Conservation (phyloP, 2,797 vertebrate genomes). For the Decapterus maruadsi region DNA sequence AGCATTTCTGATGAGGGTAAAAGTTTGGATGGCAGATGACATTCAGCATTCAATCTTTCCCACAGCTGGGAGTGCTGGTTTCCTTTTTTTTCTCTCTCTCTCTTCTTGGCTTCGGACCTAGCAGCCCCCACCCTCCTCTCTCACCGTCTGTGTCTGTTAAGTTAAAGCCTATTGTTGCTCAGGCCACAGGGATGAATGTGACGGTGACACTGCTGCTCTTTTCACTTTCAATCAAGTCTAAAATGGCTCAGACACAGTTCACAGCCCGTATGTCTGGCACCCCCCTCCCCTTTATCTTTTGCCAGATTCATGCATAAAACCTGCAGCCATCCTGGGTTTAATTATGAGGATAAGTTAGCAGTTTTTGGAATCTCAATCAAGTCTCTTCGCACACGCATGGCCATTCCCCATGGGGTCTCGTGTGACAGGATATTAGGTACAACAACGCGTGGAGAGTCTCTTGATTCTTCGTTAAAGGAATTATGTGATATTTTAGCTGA, state of each 20-base stretch:
- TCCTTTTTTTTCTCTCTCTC: slow-evolving; percentile 14
- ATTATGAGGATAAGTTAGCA: slow-evolving; percentile 37
- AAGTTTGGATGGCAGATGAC: slow-evolving; percentile 45
- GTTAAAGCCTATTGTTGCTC: slow-evolving; percentile 64
- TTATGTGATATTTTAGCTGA: not conserved
- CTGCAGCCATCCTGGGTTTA: slow-evolving; percentile 19
- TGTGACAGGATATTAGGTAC: not conserved
- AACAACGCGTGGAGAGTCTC: not conserved
- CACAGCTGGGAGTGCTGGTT: slow-evolving; percentile 14
- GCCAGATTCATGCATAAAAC: slow-evolving; percentile 43
- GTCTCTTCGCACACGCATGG: not conserved
- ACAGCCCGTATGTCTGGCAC: slow-evolving; percentile 45
- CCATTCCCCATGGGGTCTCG: not conserved
- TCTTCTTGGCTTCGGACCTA: not conserved
- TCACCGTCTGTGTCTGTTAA: slow-evolving; percentile 33
- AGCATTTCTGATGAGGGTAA: slow-evolving; percentile 38
- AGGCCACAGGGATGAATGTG: slow-evolving; percentile 61
- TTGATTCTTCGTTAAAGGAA: not conserved
- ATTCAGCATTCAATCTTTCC: slow-evolving; percentile 21
- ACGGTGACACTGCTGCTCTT: slow-evolving; percentile 67
- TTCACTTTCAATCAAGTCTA: slow-evolving; percentile 72
- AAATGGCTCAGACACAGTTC: slow-evolving; percentile 61
- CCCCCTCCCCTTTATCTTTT: slow-evolving; percentile 12
- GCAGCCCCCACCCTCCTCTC: not conserved
- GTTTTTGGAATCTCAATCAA: slow-evolving; percentile 19